Evolutionary conservation across 2,797 vertebrate genomes (phyloP), one percentile per base, ranked within the genome.

Genomic region (Phoxinus dragarum): DNA sequence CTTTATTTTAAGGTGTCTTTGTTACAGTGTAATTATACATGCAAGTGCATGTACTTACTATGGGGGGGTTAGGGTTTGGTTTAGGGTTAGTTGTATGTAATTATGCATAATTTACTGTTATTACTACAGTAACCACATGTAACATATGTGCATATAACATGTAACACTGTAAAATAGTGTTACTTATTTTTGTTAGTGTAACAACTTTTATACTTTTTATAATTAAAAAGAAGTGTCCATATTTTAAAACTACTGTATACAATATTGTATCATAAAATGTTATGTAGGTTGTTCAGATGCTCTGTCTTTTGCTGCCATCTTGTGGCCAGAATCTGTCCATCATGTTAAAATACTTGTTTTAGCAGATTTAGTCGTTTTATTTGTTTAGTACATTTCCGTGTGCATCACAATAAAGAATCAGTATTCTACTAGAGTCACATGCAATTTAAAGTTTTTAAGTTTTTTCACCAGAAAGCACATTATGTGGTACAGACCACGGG

Each of bases 281-380:
- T 6, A 19, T 9, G 7, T 14, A 23, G 19, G 9, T 11, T 42
- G n/a, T 34, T 31, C 19, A 47, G 19, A n/a, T 86, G 64, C 47
- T 6, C 7, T 87, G 86, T 88, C 17, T 79, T 91, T 0, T 93
- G 82, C 84, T 88, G 90, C 94, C 94, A 91, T 91, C 94, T 92
- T 80, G 87, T 95, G 95, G 91, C 12, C 0, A 0, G 61, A 86
- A 61, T 64, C 23, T 1, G 3, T 42, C 34, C 69, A 2, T 67
- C 9, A 64, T 73, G 5, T 27, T 61, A 6, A 23, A 77, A 19
- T 47, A 6, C n/a, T 49, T 49, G 5, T 31, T 21, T 36, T n/a
- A 47, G 10, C 6, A 3, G 9, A 66, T 66, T 7, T 64, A 4
- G 3, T 10, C 9, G 3, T 19, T 61, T 17, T 17, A 31, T 61